Percentiles rank a stretch among this genome's conserved stretches.
These are phyloP conservation scores for Pristionchus pacificus DNA, from an alignment of 1,140 invertebrate species.

Conservation along the genomic window DNA sequence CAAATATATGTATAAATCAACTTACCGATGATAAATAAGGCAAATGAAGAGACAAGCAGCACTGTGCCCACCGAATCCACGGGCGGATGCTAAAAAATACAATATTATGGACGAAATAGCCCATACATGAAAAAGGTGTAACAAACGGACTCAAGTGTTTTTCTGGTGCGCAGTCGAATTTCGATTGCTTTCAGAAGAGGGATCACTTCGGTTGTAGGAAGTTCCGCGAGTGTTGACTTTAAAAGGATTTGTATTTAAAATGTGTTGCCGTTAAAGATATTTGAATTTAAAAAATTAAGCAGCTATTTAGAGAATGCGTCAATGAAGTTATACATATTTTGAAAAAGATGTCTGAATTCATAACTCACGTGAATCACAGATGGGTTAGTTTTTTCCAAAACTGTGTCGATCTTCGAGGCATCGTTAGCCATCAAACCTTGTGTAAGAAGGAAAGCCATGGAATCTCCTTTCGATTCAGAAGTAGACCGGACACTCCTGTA, in stretches of 20 bases:
- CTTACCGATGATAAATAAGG: slow-evolving; percentile 27
- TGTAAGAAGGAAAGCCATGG: slow-evolving; percentile 31
- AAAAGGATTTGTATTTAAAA: slow-evolving; percentile 1
- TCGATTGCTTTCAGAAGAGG: slow-evolving; percentile 34
- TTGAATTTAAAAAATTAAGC: not conserved
- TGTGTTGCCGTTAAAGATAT: not conserved
- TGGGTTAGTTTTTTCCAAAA: slow-evolving; percentile 14
- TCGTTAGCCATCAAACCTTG: slow-evolving; percentile 34
- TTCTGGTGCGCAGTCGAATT: slow-evolving; percentile 22
- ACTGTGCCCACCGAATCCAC: slow-evolving; percentile 29
- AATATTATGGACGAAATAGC: not conserved
- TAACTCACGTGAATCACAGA: slow-evolving; percentile 21
- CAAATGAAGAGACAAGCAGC: slow-evolving; percentile 24
- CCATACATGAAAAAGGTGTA: not conserved
- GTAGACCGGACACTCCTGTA: not conserved
- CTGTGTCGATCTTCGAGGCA: slow-evolving; percentile 25
- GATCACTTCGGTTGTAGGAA: slow-evolving; percentile 24
- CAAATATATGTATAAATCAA: slow-evolving; percentile 3
- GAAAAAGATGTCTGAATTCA: not conserved
- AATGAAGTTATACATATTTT: not conserved
- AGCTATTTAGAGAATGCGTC: not conserved
- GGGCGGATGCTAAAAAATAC: slow-evolving; percentile 35
- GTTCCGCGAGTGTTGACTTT: slow-evolving; percentile 26
- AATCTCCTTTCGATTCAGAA: slow-evolving; percentile 3
- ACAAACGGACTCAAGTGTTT: slow-evolving; percentile 22